A percentile compares a stretch with the other conserved stretches of the same genome.
These are phyloP conservation scores for Sycophila texana DNA, from an alignment of 2,888 invertebrate genomes.

Conservation along the genomic window DNA sequence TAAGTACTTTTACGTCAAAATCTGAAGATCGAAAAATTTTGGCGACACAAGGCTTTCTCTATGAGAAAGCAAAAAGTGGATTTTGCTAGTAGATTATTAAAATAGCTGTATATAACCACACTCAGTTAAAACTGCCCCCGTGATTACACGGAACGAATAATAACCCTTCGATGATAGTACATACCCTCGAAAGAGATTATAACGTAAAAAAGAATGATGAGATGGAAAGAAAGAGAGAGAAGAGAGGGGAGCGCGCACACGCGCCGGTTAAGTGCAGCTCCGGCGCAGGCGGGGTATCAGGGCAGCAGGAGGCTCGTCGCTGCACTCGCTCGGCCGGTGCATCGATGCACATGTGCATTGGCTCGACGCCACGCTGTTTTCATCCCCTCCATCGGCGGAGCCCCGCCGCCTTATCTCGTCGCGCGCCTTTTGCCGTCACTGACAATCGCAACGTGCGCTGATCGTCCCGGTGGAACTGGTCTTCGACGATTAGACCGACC, in stretches of 20 bases:
- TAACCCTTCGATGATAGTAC: no score
- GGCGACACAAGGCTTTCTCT: no score
- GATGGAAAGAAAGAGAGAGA: no score
- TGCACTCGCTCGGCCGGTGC: constrained; percentile 11
- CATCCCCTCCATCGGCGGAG: neutral
- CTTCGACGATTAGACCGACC: neutral
- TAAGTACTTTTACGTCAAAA: no score
- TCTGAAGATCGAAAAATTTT: no score
- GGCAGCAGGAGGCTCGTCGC: constrained; percentile 51
- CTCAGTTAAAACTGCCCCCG: no score
- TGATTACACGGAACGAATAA: no score
- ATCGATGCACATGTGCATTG: constrained; percentile 37
- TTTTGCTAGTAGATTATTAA: no score
- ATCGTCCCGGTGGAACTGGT: neutral
- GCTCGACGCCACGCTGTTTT: neutral
- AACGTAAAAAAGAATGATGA: no score
- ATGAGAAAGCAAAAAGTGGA: no score
- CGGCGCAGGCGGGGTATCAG: constrained; percentile 62
- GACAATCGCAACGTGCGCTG: neutral
- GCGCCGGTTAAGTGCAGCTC: constrained; percentile 55
- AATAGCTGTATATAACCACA: no score
- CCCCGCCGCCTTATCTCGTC: neutral
- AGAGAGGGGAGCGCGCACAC: constrained; percentile 27
- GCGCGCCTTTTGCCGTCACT: neutral
- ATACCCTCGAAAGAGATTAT: no score